These are phyloP conservation scores for Thamnophis sirtalis DNA, from an alignment of 2,113 vertebrate genomes.

Conservation along the genomic window DNA sequence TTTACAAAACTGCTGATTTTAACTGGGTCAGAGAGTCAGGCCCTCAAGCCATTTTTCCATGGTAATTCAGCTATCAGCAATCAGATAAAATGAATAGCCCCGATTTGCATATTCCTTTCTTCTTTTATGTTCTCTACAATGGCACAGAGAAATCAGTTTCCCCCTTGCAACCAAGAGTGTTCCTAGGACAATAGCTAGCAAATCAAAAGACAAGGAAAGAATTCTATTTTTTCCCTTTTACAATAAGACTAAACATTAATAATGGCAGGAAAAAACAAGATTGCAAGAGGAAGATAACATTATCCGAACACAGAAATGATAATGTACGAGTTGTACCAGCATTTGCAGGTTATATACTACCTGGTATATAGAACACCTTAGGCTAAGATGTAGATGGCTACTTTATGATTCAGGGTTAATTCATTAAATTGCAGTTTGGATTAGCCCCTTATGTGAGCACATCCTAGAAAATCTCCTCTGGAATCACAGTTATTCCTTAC, in stretches of 20 bases:
- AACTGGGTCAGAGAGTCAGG: background rate
- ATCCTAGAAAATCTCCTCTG: background rate
- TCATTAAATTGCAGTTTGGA: background rate
- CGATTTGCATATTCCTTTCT: background rate
- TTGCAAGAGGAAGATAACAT: background rate
- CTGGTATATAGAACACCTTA: background rate
- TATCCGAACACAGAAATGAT: background rate
- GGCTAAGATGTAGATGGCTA: background rate
- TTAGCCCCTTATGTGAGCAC: background rate
- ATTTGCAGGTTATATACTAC: background rate
- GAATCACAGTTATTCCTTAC: background rate
- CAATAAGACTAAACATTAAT: background rate
- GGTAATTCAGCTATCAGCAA: background rate
- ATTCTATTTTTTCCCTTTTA: background rate
- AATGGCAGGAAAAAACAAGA: background rate
- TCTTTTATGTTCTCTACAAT: background rate
- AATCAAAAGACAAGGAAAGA: background rate
- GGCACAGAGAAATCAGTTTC: background rate
- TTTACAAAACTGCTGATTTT: background rate
- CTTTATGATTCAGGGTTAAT: background rate
- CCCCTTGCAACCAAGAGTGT: background rate
- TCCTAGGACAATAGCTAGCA: background rate
- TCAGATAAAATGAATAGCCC: background rate
- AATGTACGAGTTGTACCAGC: background rate
- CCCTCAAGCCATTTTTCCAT: background rate